A percentile compares a stretch with the other conserved stretches of the same genome.
These are phyloP conservation scores for Carcina quercana DNA, from an alignment of 2,888 invertebrate species.

Conservation along the genomic window DNA sequence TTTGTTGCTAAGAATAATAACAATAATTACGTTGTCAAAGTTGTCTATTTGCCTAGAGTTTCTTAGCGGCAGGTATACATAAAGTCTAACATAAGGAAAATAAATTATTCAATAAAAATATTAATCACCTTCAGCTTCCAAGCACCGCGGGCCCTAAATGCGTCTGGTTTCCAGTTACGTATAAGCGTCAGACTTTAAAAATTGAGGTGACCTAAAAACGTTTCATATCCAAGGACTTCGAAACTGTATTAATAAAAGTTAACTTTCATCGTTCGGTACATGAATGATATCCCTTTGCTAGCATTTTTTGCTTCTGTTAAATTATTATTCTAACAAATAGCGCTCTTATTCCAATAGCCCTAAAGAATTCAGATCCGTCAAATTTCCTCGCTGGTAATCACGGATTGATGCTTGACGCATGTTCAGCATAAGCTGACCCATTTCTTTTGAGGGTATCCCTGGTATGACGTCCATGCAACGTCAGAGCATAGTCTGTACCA, in stretches of 20 bases:
- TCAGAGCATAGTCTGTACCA: conserved; percentile 27
- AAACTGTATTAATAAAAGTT: conserved; percentile 10
- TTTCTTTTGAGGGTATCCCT: conserved; percentile 46
- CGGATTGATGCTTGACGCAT: conserved; percentile 44
- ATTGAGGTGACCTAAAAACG: conserved; percentile 46
- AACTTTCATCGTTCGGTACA: conserved; percentile 9
- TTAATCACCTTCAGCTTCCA: conserved; percentile 23
- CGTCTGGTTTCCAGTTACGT: conserved; percentile 38
- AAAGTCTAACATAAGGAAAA: too few relatives aligned
- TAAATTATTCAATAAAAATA: too few relatives aligned
- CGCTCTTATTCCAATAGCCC: too few relatives aligned
- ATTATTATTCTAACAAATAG: too few relatives aligned
- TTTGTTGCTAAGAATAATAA: too few relatives aligned
- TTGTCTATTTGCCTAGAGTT: too few relatives aligned
- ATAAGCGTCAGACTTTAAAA: conserved; percentile 32
- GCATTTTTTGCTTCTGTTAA: too few relatives aligned
- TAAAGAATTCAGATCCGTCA: too few relatives aligned
- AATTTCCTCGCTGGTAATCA: conserved; percentile 22
- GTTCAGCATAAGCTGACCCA: conserved; percentile 51
- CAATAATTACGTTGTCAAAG: too few relatives aligned
- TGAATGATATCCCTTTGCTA: conserved; percentile 8
- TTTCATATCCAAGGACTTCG: conserved; percentile 21
- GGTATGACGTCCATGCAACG: conserved; percentile 56
- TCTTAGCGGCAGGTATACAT: too few relatives aligned
- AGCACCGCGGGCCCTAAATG: conserved; percentile 30